These are phyloP conservation scores for Bolborhynchus lineola DNA, from an alignment of 2,113 vertebrate species.

Conservation along the genomic window DNA sequence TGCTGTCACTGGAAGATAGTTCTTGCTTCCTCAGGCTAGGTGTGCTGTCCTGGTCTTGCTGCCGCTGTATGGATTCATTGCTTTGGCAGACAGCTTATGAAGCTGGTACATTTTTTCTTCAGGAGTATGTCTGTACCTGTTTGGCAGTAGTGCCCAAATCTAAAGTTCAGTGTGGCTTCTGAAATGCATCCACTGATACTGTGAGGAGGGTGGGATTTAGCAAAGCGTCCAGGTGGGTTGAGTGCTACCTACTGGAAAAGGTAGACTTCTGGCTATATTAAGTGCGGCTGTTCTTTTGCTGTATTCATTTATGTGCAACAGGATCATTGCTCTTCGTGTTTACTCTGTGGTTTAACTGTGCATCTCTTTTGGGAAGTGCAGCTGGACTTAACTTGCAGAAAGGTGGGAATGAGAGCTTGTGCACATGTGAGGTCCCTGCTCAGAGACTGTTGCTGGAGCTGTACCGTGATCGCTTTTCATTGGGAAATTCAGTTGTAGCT, in stretches of 20 bases:
- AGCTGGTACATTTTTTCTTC: not conserved
- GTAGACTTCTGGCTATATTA: not conserved
- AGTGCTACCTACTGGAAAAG: not conserved
- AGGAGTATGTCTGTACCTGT: not conserved
- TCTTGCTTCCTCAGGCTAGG: not conserved
- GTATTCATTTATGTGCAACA: accelerated
- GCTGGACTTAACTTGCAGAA: not conserved
- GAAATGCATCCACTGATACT: not conserved
- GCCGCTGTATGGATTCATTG: not conserved
- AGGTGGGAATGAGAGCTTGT: not conserved
- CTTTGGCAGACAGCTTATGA: not conserved
- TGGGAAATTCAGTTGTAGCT: not conserved
- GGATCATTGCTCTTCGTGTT: not conserved
- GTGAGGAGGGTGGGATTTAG: not conserved
- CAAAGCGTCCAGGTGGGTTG: not conserved
- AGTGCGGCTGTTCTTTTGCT: not conserved
- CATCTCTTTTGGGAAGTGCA: accelerated
- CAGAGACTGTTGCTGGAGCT: not conserved
- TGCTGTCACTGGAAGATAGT: not conserved
- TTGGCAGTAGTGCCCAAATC: not conserved
- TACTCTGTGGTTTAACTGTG: not conserved
- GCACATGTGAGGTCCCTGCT: not conserved
- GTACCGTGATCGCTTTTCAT: not conserved
- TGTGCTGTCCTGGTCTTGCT: not conserved
- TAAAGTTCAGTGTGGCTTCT: not conserved